Evolutionary conservation across 1,140 invertebrate species (phyloP), one percentile per base, ranked within the genome.

Genomic region (Listronotus oregonensis): DNA sequence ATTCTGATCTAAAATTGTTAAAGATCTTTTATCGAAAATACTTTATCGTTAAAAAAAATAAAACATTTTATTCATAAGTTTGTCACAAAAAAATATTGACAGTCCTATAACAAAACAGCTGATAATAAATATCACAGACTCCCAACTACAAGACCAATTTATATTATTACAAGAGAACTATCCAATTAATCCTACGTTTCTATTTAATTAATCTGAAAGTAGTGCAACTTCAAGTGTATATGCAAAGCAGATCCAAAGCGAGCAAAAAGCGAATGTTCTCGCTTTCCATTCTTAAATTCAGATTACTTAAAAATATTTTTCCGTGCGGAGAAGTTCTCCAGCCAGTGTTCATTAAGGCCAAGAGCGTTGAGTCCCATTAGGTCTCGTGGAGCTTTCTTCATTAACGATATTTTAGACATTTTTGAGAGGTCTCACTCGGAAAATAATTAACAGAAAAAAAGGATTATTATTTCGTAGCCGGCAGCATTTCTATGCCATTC

Each of bases 331-430:
- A 57, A 57, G 27, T 57, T 52, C 56, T 59, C 64, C 27, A 43
- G 46, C 64, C 62, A 64, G 42, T 55, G 64, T 66, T 59, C 55
- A 66, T 66, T 66, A 66, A 52, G 56, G 37, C 17, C 31, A 40
- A 58, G 55, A 66, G 64, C 64, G 12, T 11, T 51, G 64, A 52
- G 64, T 27, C 64, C 56, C 47, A 58, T 66, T 59, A 12, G 27
- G 47, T 59, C 47, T 17, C 42, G 39, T 42, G 21, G 34, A 39
- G 46, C 49, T 66, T 59, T 66, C 64, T 66, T 66, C 64, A 66
- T 66, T 66, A 66, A 66, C 56, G 64, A 59, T 66, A 66, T 66
- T 66, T 58, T 66, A 66, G 64, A 59, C 56, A 66, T 59, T 66
- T 59, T 66, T 58, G 56, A 66, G 55, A 51, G 62, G 44, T 31